Base-by-base conservation (phyloP, 2,113 vertebrate species). In the Castor canadensis region DNA sequence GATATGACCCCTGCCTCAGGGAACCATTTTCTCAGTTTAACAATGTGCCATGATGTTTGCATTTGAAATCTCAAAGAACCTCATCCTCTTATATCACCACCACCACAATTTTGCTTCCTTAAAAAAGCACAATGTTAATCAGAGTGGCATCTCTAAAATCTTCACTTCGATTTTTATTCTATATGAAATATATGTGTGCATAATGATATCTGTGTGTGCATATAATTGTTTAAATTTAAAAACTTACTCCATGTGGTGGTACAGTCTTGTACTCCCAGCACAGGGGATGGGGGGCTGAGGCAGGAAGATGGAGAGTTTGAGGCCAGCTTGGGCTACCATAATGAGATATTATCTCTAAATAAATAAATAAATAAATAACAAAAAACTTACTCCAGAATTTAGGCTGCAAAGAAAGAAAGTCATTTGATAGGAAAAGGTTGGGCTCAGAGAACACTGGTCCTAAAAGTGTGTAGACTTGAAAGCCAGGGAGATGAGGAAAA, bases 41-140 rank as follows among this genome's bases (percentile, higher is more conserved):
- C 22, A 58, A 67, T 73, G 30, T 40, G 16, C 7, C 40, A 88
- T n/a, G n/a, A 88, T 62, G 28, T 85, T 45, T 73, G 32, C 17
- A 20, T 89, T 92, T 80, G 85, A 73, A 87, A 89, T 67, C 66
- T 64, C 71, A 84, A 58, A 72, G 54, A 88, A 84, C 35, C 32
- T 64, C 11, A 80, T 66, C 64, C 11, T 26, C 22, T 92, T 91
- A 11, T 17, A 32, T 43, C 35, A 35, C 15, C 52, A 81, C 47
- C 32, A 79, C 80, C 40, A 66, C 13, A 17, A 38, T 79, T 85
- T 62, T 81, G 43, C n/a, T 73, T 87, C 28, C 22, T 56, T 47
- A 69, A 6, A 87, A 82, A 94, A 83, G n/a, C 38, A 87, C 11
- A 77, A 43, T 9, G 28, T n/a, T 56, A 62, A 67, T 45, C 30